Conservation (phyloP, 1,140 invertebrate genomes). For the Chionoecetes opilio region DNA sequence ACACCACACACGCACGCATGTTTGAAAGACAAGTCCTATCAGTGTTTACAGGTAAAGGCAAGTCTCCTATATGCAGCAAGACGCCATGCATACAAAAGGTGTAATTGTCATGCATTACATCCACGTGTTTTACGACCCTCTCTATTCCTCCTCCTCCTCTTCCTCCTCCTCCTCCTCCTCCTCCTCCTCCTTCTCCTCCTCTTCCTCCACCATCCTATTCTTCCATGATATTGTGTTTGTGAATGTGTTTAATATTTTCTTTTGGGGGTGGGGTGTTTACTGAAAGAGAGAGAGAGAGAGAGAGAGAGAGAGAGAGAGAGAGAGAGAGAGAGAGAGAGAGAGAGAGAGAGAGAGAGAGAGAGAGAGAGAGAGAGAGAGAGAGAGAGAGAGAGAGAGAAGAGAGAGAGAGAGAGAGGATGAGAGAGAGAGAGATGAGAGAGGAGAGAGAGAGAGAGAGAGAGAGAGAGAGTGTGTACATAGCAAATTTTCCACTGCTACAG, state of each 20-base stretch:
- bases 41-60: too few relatives aligned
- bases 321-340: conserved; percentile 1
- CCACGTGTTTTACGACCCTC: conserved; percentile 41
- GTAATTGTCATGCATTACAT: conserved; percentile 46
- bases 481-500: not conserved
- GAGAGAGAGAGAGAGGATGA: too few relatives aligned
- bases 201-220: not conserved
- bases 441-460: too few relatives aligned
- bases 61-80: conserved; percentile 50
- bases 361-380: conserved; percentile 27
- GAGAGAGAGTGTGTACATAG: not conserved
- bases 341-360: conserved; percentile 27
- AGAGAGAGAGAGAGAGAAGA: too few relatives aligned
- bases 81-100: conserved; percentile 29
- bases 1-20: too few relatives aligned
- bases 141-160: too few relatives aligned
- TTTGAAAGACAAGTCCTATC: not conserved
- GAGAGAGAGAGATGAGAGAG: too few relatives aligned
- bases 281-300: too few relatives aligned
- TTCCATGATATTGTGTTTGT: not conserved
- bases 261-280: not conserved
- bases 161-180: too few relatives aligned
- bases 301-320: conserved; percentile 40
- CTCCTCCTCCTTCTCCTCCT: conserved; percentile 2
- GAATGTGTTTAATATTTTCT: not conserved